Evolutionary conservation across 2,113 vertebrate species (phyloP).

Genomic region (Tachuris rubrigastra): DNA sequence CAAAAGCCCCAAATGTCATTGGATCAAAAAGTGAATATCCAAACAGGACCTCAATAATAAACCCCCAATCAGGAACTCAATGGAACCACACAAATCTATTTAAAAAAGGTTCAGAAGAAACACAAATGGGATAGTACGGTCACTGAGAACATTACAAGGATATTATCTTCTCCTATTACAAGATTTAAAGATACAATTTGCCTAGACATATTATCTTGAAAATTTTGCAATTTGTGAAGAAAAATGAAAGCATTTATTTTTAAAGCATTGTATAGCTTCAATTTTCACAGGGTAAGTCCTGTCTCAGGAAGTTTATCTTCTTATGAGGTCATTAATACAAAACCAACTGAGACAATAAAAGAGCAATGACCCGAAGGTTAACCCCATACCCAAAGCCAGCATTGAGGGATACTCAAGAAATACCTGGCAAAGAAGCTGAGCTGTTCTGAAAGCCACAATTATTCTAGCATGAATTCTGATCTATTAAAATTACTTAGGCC

Average conservation of each 20-base stretch:
- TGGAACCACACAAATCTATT: background rate
- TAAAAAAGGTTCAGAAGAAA: background rate
- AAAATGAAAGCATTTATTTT: background rate
- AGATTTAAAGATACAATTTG: background rate
- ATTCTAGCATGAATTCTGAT: background rate
- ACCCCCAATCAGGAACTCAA: background rate
- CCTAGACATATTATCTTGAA: background rate
- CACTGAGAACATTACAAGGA: background rate
- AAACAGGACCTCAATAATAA: background rate
- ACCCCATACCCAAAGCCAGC: background rate
- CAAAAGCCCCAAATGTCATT: background rate
- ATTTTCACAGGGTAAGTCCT: background rate
- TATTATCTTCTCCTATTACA: background rate
- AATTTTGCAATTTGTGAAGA: background rate
- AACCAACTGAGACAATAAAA: background rate
- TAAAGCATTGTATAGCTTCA: background rate
- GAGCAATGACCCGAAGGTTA: background rate
- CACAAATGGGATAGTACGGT: background rate
- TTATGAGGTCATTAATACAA: background rate
- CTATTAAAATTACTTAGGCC: background rate
- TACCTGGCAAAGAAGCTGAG: background rate
- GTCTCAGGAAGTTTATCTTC: background rate
- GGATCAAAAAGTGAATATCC: background rate
- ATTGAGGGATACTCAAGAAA: background rate
- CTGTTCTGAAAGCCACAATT: background rate